Percentiles rank a stretch among this genome's conserved stretches.
phyloP scores from a whole-genome alignment of 2,113 vertebrate species.

The Protomyctophum bolini region DNA sequence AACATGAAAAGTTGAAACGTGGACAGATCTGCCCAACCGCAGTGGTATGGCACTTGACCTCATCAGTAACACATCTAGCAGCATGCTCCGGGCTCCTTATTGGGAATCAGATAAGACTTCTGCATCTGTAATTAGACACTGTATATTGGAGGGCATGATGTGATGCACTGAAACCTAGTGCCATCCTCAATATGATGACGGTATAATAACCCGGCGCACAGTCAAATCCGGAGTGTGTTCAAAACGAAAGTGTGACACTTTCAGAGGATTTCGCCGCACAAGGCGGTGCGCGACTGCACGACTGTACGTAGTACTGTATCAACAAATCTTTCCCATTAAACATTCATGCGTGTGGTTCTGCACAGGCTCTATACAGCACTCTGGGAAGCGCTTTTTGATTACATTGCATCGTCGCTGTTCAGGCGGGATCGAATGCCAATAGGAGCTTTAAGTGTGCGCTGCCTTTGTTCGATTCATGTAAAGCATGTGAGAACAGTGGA shows the following conservation, averaged over 20 bases:
- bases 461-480: constrained; percentile 3
- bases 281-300: background rate
- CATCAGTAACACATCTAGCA: background rate
- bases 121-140: background rate
- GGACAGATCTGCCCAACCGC: no score
- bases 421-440: background rate
- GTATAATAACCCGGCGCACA: background rate
- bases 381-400: background rate
- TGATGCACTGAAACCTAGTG: background rate
- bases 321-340: background rate
- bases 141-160: background rate
- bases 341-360: background rate
- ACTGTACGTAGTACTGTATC: background rate
- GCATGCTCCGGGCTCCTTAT: no score
- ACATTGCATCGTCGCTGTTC: background rate
- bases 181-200: background rate
- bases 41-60: background rate
- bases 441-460: background rate
- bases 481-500: constrained; percentile 4
- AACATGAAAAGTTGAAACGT: no score
- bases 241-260: background rate
- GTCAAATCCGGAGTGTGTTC: background rate
- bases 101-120: background rate
- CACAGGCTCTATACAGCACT: background rate
- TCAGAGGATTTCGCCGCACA: background rate